Conservation (phyloP, 2,797 vertebrate species). For the Geotrypetes seraphini region DNA sequence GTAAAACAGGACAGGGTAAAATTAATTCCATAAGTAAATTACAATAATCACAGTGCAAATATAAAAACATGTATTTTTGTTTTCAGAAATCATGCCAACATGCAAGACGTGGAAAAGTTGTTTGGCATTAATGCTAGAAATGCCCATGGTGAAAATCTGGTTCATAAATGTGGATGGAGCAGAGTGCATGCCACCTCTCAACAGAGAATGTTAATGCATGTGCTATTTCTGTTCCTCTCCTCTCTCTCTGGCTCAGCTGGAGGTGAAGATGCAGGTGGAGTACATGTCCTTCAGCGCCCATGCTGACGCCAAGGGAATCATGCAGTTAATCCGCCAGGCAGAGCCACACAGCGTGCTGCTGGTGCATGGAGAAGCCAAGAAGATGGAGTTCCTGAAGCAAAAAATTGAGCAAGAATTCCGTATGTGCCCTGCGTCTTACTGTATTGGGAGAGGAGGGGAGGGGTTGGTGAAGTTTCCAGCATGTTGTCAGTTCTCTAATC, state of each 20-base stretch:
- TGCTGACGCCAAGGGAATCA: constrained; percentile 93
- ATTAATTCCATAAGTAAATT: too few relatives aligned
- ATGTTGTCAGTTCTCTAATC: background rate
- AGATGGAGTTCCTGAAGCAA: constrained; percentile 95
- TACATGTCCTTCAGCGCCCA: constrained; percentile 98
- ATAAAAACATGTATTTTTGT: too few relatives aligned
- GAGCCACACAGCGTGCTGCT: constrained; percentile 84
- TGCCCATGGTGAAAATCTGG: too few relatives aligned
- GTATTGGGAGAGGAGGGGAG: accelerated
- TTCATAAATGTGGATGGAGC: too few relatives aligned
- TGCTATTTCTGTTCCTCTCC: too few relatives aligned
- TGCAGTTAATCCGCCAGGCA: constrained; percentile 95
- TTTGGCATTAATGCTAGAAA: too few relatives aligned
- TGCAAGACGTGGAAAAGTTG: too few relatives aligned
- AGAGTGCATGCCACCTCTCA: too few relatives aligned
- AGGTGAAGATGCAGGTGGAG: constrained; percentile 96
- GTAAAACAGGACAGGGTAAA: too few relatives aligned
- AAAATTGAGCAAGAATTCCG: constrained; percentile 96
- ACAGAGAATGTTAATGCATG: too few relatives aligned
- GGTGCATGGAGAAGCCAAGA: constrained; percentile 89
- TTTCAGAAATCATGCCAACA: too few relatives aligned
- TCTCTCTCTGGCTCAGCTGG: constrained; percentile 41
- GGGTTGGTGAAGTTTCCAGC: accelerated
- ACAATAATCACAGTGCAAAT: too few relatives aligned
- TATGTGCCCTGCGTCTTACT: constrained; percentile 40